These are phyloP conservation scores for Temnothorax longispinosus DNA, from an alignment of 1,140 invertebrate genomes.

Conservation along the genomic window DNA sequence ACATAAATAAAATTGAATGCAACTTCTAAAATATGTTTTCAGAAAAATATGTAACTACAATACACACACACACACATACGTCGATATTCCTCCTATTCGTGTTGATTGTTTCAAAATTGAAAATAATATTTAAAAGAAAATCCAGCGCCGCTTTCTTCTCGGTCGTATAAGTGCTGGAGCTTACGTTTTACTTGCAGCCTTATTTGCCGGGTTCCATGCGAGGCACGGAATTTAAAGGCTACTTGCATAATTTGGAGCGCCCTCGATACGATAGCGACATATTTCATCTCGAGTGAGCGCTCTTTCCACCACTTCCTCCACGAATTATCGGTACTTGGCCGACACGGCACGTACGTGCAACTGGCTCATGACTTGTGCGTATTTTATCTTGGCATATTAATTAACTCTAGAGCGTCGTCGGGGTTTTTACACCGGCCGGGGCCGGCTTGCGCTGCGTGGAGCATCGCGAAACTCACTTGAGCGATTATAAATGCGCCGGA, in stretches of 20 bases:
- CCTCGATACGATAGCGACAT: constrained; percentile 55
- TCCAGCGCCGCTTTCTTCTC: neutral
- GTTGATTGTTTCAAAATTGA: neutral
- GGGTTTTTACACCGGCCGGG: constrained; percentile 25
- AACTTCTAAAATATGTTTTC: neutral
- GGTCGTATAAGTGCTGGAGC: neutral
- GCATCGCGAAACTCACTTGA: constrained; percentile 40
- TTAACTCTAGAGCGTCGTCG: constrained; percentile 35
- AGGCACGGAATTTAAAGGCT: constrained; percentile 47
- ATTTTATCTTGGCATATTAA: constrained; percentile 60
- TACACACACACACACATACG: neutral
- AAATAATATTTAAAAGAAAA: neutral
- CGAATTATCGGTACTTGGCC: constrained; percentile 52
- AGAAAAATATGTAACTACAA: neutral
- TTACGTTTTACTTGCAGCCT: neutral
- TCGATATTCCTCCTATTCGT: no score
- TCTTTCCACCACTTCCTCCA: constrained; percentile 21
- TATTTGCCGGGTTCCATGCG: constrained; percentile 17
- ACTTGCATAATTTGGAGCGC: constrained; percentile 62
- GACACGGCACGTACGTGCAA: constrained; percentile 54
- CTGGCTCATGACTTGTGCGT: constrained; percentile 47
- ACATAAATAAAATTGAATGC: neutral
- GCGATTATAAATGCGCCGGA: constrained; percentile 49
- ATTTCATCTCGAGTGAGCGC: constrained; percentile 58
- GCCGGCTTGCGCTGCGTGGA: neutral